Evolutionary conservation across 2,888 invertebrate species (phyloP).

Genomic region (Taphrorychus bicolor): DNA sequence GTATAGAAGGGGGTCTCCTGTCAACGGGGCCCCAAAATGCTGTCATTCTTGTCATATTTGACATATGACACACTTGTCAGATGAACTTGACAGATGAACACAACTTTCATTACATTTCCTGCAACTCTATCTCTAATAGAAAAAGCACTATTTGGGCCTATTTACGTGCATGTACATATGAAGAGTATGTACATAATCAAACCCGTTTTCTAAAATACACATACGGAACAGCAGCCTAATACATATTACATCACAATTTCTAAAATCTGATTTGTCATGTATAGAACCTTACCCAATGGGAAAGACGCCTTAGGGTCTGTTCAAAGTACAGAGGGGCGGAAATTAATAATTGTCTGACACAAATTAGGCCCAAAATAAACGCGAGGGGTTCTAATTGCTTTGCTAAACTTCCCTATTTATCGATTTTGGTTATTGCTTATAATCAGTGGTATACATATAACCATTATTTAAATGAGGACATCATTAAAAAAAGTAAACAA

Average conservation of each 20-base stretch:
- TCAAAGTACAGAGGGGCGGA: slow-evolving; percentile 16
- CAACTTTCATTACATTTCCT: no score
- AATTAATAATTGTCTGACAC: slow-evolving; percentile 20
- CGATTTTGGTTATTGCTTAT: slow-evolving; percentile 11
- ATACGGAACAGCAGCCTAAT: not conserved
- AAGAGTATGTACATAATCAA: no score
- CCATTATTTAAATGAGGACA: not conserved
- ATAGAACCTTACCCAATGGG: not conserved
- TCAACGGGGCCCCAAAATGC: no score
- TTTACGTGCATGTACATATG: no score
- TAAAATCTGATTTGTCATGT: slow-evolving; percentile 10
- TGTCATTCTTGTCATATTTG: no score
- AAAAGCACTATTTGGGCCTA: no score
- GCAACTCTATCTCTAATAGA: no score
- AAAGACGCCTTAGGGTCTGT: not conserved
- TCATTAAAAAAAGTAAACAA: not conserved
- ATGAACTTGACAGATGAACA: no score
- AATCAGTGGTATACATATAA: not conserved
- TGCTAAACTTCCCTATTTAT: slow-evolving; percentile 11
- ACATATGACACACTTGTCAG: no score
- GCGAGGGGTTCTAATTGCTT: slow-evolving; percentile 10
- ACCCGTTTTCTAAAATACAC: no score
- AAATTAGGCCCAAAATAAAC: slow-evolving; percentile 21
- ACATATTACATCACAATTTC: not conserved
- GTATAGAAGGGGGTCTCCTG: no score